Conservation (phyloP, 2,797 vertebrate species). For the Poecilia picta region DNA sequence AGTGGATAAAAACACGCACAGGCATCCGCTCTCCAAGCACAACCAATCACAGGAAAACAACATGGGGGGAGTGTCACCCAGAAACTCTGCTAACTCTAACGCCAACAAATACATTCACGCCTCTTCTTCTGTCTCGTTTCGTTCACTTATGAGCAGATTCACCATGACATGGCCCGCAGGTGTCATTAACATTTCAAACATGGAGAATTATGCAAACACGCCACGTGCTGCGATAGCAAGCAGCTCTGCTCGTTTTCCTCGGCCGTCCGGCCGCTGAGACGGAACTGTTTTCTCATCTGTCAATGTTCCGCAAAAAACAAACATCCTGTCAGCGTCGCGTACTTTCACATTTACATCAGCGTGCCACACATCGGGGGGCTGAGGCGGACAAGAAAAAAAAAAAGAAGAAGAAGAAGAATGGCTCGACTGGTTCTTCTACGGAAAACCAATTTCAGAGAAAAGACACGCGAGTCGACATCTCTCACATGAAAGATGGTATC, state of each 20-base stretch:
- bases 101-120: slow-evolving; percentile 30
- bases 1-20: slow-evolving; percentile 21
- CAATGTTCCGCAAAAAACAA: slow-evolving; percentile 49
- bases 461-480: slow-evolving; percentile 30
- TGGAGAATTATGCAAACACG: slow-evolving; percentile 65
- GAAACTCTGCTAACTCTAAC: slow-evolving; percentile 20
- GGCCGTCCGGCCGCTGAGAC: slow-evolving; percentile 38
- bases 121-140: slow-evolving; percentile 33
- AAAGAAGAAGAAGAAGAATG: slow-evolving; percentile 8
- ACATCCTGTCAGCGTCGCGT: slow-evolving; percentile 49
- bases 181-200: slow-evolving; percentile 72
- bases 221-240: slow-evolving; percentile 30
- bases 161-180: slow-evolving; percentile 62
- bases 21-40: neutral
- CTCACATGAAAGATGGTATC: slow-evolving; percentile 61
- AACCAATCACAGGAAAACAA: slow-evolving; percentile 19
- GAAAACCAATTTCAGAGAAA: slow-evolving; percentile 50
- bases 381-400: slow-evolving; percentile 7
- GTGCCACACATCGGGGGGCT: neutral
- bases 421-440: slow-evolving; percentile 15
- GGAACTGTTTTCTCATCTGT: slow-evolving; percentile 48
- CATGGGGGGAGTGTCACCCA: slow-evolving; percentile 6
- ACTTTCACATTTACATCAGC: slow-evolving; percentile 35
- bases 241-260: slow-evolving; percentile 49
- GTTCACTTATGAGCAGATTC: slow-evolving; percentile 51